Evolutionary conservation across 1,140 invertebrate species (phyloP).

Genomic region (Brachionus sp.): DNA sequence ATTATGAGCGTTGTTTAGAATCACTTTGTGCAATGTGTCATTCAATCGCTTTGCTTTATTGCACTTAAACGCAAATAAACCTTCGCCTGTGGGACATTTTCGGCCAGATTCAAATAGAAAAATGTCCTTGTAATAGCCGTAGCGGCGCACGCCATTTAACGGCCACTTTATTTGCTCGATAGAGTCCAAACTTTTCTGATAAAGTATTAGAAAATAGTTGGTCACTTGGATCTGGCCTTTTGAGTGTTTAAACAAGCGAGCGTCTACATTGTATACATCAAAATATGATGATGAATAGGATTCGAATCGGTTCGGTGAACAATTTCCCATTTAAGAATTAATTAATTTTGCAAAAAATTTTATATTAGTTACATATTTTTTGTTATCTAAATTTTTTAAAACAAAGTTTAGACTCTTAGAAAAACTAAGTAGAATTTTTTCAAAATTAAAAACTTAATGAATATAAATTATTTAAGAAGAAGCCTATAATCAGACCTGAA

Average conservation of each 20-base stretch:
- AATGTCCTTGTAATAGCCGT: slow-evolving; percentile 44
- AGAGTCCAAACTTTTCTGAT: background rate
- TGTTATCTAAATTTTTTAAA: background rate
- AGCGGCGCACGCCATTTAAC: slow-evolving; percentile 31
- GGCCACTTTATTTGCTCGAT: slow-evolving; percentile 38
- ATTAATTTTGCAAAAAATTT: background rate
- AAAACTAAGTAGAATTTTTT: background rate
- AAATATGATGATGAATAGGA: slow-evolving; percentile 23
- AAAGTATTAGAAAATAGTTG: background rate
- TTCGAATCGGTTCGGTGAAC: slow-evolving; percentile 35
- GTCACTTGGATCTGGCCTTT: slow-evolving; percentile 36
- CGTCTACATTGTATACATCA: slow-evolving; percentile 40
- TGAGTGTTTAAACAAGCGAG: slow-evolving; percentile 43
- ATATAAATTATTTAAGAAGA: no score
- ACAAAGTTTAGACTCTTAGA: background rate
- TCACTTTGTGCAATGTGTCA: slow-evolving; percentile 31
- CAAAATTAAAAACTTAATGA: background rate
- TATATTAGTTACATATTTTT: slow-evolving; percentile 32
- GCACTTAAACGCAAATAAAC: slow-evolving; percentile 44
- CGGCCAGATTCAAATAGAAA: slow-evolving; percentile 42
- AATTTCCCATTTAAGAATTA: slow-evolving; percentile 43
- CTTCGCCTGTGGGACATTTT: slow-evolving; percentile 44
- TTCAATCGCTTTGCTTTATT: slow-evolving; percentile 34
- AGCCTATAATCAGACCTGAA: background rate
- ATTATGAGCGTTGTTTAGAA: slow-evolving; percentile 6